Percentiles rank a stretch among this genome's conserved stretches.
Conservation (phyloP, 2,113 vertebrate species). For the Rhynchomys soricoides region DNA sequence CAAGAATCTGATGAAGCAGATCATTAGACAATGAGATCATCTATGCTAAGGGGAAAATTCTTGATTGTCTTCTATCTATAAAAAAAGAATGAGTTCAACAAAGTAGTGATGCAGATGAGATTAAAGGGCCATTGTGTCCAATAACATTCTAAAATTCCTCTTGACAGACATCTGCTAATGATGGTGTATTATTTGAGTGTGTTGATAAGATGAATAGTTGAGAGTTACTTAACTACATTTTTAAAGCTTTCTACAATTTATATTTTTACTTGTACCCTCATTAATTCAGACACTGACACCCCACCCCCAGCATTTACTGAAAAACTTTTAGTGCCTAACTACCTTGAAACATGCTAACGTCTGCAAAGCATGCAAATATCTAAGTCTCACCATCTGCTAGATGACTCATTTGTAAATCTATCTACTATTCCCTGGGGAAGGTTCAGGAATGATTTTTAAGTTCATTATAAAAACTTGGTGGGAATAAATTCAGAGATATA, state of each 20-base stretch:
- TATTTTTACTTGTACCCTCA: conserved; percentile 44
- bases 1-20: neutral
- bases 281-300: neutral
- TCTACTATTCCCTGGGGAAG: conserved; percentile 54
- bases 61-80: conserved; percentile 34
- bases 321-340: conserved; percentile 27
- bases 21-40: neutral
- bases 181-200: neutral
- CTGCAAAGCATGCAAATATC: conserved; percentile 54
- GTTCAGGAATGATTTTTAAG: conserved; percentile 39
- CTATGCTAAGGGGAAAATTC: conserved; percentile 24
- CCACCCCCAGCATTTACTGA: neutral
- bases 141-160: neutral
- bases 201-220: neutral
- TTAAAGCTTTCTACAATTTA: conserved; percentile 28
- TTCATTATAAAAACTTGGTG: conserved; percentile 47
- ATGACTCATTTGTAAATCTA: conserved; percentile 59
- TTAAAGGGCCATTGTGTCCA: conserved; percentile 35
- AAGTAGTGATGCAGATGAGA: conserved; percentile 32
- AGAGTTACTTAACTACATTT: neutral
- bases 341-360: conserved; percentile 50
- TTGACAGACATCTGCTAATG: conserved; percentile 19
- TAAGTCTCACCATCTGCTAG: conserved; percentile 58
- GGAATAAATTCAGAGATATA: conserved; percentile 9
- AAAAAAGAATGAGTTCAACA: conserved; percentile 46